These are phyloP conservation scores for Dolichoris vasculosae DNA, from an alignment of 1,140 invertebrate species.

Conservation along the genomic window DNA sequence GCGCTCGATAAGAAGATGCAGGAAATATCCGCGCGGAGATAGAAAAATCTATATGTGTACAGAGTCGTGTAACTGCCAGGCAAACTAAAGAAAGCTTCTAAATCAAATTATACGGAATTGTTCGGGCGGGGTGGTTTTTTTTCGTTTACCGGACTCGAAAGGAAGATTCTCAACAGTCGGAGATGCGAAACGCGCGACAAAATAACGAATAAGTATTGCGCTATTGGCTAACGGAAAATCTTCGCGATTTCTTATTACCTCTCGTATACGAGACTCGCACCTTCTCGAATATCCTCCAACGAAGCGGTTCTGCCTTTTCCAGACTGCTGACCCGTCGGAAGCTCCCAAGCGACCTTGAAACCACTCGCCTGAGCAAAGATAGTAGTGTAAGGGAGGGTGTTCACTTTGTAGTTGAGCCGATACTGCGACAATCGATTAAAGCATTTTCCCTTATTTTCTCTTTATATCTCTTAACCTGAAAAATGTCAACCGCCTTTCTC, in stretches of 20 bases:
- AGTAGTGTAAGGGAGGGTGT: slow-evolving; percentile 58
- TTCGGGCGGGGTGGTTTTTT: background rate
- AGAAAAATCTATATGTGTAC: background rate
- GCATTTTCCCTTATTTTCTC: background rate
- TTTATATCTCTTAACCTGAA: background rate
- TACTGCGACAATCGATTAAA: slow-evolving; percentile 57
- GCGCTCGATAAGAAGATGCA: background rate
- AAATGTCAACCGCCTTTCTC: background rate
- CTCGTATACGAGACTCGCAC: slow-evolving; percentile 64
- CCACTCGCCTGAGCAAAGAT: slow-evolving; percentile 70
- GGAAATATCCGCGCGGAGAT: background rate
- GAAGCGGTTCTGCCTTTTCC: slow-evolving; percentile 54
- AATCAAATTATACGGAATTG: background rate
- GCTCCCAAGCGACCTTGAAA: slow-evolving; percentile 69
- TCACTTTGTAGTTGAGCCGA: slow-evolving; percentile 71
- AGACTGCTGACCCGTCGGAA: slow-evolving; percentile 59
- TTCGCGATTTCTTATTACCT: too few species aligned
- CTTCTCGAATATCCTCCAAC: slow-evolving; percentile 62
- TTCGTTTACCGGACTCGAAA: background rate
- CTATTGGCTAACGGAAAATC: too few species aligned
- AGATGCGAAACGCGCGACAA: too few species aligned
- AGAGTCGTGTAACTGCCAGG: background rate
- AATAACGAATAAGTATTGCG: too few species aligned
- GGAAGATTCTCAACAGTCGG: background rate
- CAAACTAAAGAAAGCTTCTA: background rate